These are phyloP conservation scores for Watsonalla cultraria DNA, from an alignment of 2,888 invertebrate genomes.

Conservation along the genomic window DNA sequence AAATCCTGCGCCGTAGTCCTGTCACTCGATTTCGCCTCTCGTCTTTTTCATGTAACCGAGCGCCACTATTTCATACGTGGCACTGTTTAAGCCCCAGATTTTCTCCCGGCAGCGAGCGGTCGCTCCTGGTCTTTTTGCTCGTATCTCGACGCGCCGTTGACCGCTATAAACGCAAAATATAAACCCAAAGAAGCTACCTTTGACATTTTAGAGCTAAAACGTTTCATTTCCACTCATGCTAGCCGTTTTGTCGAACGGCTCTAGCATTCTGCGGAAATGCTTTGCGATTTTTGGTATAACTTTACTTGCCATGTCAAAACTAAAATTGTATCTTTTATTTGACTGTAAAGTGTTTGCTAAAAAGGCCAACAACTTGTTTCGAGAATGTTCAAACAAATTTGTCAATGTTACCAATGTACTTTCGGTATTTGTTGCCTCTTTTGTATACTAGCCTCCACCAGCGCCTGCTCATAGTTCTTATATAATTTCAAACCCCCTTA, in stretches of 20 bases:
- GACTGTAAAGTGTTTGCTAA: no score
- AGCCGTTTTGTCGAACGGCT: conserved; percentile 53
- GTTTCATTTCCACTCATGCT: conserved; percentile 62
- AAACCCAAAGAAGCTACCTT: conserved; percentile 75
- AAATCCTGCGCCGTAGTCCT: conserved; percentile 71
- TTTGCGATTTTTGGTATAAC: conserved; percentile 27
- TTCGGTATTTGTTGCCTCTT: no score
- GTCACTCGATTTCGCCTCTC: conserved; percentile 76
- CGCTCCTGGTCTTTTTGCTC: conserved; percentile 65
- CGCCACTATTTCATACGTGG: conserved; percentile 76
- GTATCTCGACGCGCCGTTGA: conserved; percentile 64
- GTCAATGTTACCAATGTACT: no score
- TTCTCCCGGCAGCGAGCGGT: conserved; percentile 69
- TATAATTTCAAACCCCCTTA: no score
- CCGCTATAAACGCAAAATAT: conserved; percentile 77
- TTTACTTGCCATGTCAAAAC: background rate
- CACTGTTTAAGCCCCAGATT: conserved; percentile 78
- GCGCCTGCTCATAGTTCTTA: no score
- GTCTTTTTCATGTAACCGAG: conserved; percentile 79
- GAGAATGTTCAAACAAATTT: no score
- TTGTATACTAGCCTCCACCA: no score
- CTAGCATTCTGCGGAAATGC: conserved; percentile 41
- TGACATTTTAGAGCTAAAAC: conserved; percentile 74
- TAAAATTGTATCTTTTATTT: background rate
- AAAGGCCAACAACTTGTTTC: no score